Conservation (phyloP, 2,888 invertebrate genomes). For the Hedychridium roseum region DNA sequence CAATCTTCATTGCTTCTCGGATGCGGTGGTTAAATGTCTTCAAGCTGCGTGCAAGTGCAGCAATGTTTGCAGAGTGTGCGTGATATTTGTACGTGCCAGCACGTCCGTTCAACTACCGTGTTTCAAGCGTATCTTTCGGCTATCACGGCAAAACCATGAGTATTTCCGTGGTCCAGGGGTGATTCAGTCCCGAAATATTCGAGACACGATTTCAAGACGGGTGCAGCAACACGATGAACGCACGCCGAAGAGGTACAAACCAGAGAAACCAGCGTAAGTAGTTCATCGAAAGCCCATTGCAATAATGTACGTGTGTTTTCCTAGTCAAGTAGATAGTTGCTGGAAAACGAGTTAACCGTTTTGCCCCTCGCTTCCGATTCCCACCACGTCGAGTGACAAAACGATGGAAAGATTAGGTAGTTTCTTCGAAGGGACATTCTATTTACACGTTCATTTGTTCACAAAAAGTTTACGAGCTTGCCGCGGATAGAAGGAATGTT, state of each 20-base stretch:
- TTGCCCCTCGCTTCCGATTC: too few species aligned
- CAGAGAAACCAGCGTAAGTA: conserved; percentile 35
- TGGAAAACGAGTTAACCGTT: too few species aligned
- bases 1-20: too few species aligned
- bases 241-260: conserved; percentile 19
- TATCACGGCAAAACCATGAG: conserved; percentile 33
- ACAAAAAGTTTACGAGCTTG: not conserved
- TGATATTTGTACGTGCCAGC: too few species aligned
- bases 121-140: conserved; percentile 22
- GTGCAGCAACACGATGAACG: conserved; percentile 33
- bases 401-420: not conserved
- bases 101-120: conserved; percentile 9
- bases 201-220: conserved; percentile 16
- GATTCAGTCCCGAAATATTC: conserved; percentile 46
- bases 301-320: conserved; percentile 3
- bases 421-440: not conserved
- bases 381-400: not conserved
- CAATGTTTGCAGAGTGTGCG: conserved; percentile 19
- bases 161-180: conserved; percentile 36
- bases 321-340: too few species aligned
- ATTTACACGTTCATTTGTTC: conserved; percentile 1
- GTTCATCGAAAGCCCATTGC: conserved; percentile 3
- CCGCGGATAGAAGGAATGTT: conserved; percentile 46
- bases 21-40: conserved; percentile 7
- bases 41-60: conserved; percentile 6